These are phyloP conservation scores for Argyrosomus regius DNA, from an alignment of 2,797 vertebrate species.

Conservation along the genomic window DNA sequence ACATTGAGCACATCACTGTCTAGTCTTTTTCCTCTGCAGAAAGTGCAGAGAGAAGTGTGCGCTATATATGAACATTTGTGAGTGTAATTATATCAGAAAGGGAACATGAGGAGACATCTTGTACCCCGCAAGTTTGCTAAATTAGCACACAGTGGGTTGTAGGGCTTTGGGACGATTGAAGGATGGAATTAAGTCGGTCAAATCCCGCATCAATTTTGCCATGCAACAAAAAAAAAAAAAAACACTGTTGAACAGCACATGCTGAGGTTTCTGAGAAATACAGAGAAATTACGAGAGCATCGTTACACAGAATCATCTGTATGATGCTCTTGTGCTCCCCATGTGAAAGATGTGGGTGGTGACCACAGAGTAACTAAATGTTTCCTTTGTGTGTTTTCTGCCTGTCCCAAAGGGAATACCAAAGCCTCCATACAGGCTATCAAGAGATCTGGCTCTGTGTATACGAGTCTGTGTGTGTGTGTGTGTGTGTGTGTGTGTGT, in stretches of 20 bases:
- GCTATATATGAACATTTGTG: neutral
- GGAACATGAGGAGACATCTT: neutral
- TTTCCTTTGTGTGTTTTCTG: conserved; percentile 58
- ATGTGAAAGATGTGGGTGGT: conserved; percentile 73
- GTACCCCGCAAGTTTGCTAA: neutral
- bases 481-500: conserved; percentile 5
- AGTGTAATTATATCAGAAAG: neutral
- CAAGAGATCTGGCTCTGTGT: conserved; percentile 8
- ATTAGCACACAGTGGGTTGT: neutral
- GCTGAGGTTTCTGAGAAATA: neutral
- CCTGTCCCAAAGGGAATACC: conserved; percentile 36
- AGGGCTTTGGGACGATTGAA: neutral
- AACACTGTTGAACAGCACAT: neutral
- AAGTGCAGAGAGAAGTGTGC: conserved; percentile 3
- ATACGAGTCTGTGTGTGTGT: conserved; percentile 6
- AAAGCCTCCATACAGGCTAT: conserved; percentile 35
- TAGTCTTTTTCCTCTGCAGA: conserved; percentile 3
- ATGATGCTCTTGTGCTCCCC: conserved; percentile 45
- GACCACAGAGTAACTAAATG: conserved; percentile 57
- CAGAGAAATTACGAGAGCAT: neutral
- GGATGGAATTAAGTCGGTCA: neutral
- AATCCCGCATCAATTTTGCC: neutral
- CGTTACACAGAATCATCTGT: conserved; percentile 2
- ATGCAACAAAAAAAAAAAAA: too few species aligned
- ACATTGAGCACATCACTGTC: conserved; percentile 22